phyloP scores from a whole-genome alignment of 2,797 vertebrate species.

The Lacerta agilis region DNA sequence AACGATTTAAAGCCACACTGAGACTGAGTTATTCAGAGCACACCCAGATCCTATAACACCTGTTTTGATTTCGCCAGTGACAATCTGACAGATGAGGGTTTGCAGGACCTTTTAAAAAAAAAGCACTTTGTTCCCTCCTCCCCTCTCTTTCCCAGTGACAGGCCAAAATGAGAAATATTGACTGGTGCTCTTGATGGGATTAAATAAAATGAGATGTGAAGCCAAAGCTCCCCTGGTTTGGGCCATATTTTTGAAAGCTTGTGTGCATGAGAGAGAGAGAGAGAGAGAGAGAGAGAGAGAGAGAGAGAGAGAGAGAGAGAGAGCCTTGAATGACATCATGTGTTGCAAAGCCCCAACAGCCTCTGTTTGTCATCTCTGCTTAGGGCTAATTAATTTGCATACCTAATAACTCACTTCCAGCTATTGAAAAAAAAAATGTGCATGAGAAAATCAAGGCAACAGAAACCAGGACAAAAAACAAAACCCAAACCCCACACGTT shows the following conservation, averaged over 20 bases:
- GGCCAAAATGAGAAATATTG: slow-evolving; percentile 40
- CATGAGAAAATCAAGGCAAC: slow-evolving; percentile 68
- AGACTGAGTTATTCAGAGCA: slow-evolving; percentile 25
- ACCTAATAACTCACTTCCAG: slow-evolving; percentile 71
- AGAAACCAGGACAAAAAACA: slow-evolving; percentile 73
- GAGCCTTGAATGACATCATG: slow-evolving; percentile 45
- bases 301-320: not conserved
- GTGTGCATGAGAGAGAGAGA: no score
- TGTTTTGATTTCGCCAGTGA: slow-evolving; percentile 56
- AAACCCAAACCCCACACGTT: slow-evolving; percentile 73
- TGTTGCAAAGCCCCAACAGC: slow-evolving; percentile 48
- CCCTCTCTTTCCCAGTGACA: slow-evolving; percentile 46
- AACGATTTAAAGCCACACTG: slow-evolving; percentile 24
- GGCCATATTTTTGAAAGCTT: not conserved
- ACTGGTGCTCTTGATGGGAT: slow-evolving; percentile 25
- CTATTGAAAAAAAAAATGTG: slow-evolving; percentile 56
- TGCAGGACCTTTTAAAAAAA: slow-evolving; percentile 53
- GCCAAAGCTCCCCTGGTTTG: slow-evolving; percentile 43
- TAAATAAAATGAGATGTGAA: slow-evolving; percentile 55
- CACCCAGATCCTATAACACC: slow-evolving; percentile 34
- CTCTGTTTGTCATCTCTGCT: slow-evolving; percentile 59
- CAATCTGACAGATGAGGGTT: slow-evolving; percentile 62
- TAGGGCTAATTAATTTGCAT: slow-evolving; percentile 51
- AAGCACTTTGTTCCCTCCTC: slow-evolving; percentile 53
- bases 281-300: no score